Conservation (phyloP, 2,113 vertebrate genomes). For the Dicentrarchus labrax region DNA sequence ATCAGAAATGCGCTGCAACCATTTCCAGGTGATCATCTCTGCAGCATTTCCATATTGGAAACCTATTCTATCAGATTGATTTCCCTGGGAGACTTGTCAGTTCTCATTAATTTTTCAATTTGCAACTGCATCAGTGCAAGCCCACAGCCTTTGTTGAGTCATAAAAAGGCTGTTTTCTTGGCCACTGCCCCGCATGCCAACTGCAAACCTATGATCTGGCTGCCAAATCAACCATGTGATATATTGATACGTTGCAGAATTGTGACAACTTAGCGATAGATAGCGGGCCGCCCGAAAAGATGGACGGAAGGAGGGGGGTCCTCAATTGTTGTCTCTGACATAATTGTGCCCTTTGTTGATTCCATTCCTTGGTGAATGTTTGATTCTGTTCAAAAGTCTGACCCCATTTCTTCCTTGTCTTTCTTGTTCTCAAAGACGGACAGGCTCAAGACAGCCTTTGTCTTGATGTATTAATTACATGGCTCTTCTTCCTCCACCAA, state of each 20-base stretch:
- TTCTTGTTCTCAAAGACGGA: slow-evolving; percentile 36
- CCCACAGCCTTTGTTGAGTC: slow-evolving; percentile 64
- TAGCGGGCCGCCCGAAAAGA: slow-evolving; percentile 37
- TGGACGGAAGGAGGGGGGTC: not conserved
- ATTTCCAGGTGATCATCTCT: slow-evolving; percentile 79
- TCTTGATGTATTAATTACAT: slow-evolving; percentile 75
- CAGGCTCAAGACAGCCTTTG: slow-evolving; percentile 41
- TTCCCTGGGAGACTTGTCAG: slow-evolving; percentile 76
- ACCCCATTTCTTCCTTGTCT: slow-evolving; percentile 17
- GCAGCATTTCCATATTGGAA: slow-evolving; percentile 74
- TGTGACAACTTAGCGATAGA: slow-evolving; percentile 74
- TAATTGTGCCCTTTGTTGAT: slow-evolving; percentile 46
- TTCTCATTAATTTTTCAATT: slow-evolving; percentile 83
- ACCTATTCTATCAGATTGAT: slow-evolving; percentile 75
- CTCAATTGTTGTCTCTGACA: slow-evolving; percentile 49
- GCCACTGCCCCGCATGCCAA: slow-evolving; percentile 50
- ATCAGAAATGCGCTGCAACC: slow-evolving; percentile 45
- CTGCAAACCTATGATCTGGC: slow-evolving; percentile 59
- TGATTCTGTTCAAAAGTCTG: slow-evolving; percentile 40
- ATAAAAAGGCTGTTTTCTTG: slow-evolving; percentile 71
- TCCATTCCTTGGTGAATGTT: slow-evolving; percentile 15
- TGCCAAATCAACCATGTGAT: slow-evolving; percentile 76
- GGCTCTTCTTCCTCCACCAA: slow-evolving; percentile 35
- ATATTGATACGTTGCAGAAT: slow-evolving; percentile 65
- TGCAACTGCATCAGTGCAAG: slow-evolving; percentile 68